Percentiles rank a stretch among this genome's conserved stretches.
phyloP scores from a whole-genome alignment of 2,797 vertebrate genomes.

The Sarcophilus harrisii region DNA sequence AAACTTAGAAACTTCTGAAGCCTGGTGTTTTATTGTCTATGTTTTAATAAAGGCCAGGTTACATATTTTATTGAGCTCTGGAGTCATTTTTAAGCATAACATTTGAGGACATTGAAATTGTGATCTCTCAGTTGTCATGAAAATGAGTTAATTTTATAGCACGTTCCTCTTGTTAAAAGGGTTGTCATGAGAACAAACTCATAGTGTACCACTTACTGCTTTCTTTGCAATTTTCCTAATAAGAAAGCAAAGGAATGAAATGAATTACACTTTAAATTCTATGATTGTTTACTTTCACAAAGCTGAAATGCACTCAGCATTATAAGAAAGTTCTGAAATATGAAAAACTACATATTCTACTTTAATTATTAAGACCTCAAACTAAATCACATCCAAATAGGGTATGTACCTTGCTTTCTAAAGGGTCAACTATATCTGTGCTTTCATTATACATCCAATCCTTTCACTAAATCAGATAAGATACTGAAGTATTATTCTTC shows the following conservation, averaged over 20 bases:
- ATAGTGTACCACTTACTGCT: constrained; percentile 5
- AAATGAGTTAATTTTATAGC: constrained; percentile 62
- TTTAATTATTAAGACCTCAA: constrained; percentile 57
- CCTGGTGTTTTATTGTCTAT: neutral
- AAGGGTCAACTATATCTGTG: constrained; percentile 65
- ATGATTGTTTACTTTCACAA: constrained; percentile 46
- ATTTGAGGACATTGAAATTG: constrained; percentile 54
- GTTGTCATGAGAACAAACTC: constrained; percentile 61
- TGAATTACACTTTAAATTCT: constrained; percentile 29
- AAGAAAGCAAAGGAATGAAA: constrained; percentile 33
- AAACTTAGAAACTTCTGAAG: neutral
- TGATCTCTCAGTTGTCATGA: constrained; percentile 53
- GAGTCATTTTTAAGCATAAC: constrained; percentile 13
- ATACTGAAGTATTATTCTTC: constrained; percentile 48
- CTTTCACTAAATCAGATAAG: constrained; percentile 75
- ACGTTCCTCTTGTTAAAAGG: constrained; percentile 55
- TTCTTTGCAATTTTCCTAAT: constrained; percentile 24
- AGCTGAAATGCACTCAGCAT: constrained; percentile 46
- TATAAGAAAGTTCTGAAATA: constrained; percentile 35
- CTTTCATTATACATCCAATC: constrained; percentile 69
- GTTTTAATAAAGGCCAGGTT: neutral
- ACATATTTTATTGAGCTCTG: neutral
- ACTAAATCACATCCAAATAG: constrained; percentile 25
- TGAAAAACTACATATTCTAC: constrained; percentile 32
- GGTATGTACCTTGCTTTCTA: constrained; percentile 48